Percentiles rank a stretch among this genome's conserved stretches.
Conservation (phyloP, 2,888 invertebrate species). For the Agrochola litura region DNA sequence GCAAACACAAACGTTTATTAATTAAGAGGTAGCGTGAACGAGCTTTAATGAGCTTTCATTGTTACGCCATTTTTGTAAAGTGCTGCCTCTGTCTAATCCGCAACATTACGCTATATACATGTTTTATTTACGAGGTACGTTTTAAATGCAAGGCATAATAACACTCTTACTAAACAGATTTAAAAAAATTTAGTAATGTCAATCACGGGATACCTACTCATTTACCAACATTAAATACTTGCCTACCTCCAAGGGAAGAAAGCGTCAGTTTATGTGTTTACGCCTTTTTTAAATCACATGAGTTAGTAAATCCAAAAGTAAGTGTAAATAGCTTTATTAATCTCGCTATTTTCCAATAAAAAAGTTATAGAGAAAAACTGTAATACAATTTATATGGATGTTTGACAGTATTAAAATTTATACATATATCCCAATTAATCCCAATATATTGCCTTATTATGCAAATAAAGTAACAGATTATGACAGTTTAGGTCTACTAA, state of each 20-base stretch:
- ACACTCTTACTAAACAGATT: not conserved
- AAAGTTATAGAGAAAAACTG: conserved; percentile 27
- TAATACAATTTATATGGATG: conserved; percentile 59
- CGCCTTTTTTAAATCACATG: not conserved
- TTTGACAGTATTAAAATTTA: conserved; percentile 61
- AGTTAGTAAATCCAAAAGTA: conserved; percentile 17
- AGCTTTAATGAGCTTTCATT: conserved; percentile 47
- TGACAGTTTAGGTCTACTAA: conserved; percentile 51
- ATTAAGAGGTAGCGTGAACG: conserved; percentile 23
- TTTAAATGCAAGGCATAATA: not conserved
- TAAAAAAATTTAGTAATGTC: not conserved
- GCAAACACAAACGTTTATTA: conserved; percentile 17
- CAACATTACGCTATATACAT: not conserved
- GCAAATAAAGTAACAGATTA: conserved; percentile 62
- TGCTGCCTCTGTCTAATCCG: conserved; percentile 5
- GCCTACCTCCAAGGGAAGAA: not conserved
- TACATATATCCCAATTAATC: conserved; percentile 63
- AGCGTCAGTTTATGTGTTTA: not conserved
- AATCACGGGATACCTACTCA: not conserved
- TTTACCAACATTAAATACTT: not conserved
- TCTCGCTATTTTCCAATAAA: conserved; percentile 24
- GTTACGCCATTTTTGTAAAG: conserved; percentile 29
- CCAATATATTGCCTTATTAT: conserved; percentile 62
- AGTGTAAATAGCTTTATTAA: conserved; percentile 23
- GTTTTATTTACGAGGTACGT: not conserved